phyloP scores from a whole-genome alignment of 2,797 vertebrate genomes.

The Heliangelus exortis region DNA sequence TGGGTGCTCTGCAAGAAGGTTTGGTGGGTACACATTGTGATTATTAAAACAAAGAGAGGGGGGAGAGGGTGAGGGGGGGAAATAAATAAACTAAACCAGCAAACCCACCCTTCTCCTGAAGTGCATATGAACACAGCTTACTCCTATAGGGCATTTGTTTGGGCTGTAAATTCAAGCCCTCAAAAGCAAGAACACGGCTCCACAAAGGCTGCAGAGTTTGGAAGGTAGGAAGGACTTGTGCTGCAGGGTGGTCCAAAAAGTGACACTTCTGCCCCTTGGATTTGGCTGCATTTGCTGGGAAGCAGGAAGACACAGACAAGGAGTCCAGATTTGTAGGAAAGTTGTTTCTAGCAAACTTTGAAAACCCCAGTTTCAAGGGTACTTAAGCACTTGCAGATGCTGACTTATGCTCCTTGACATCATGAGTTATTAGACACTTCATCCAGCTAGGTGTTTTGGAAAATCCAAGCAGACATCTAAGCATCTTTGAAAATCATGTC shows the following conservation, averaged over 20 bases:
- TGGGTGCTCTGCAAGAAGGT: not conserved
- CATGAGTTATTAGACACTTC: slow-evolving; percentile 12
- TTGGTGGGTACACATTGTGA: not conserved
- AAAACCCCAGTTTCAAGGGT: not conserved
- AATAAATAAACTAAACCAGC: not conserved
- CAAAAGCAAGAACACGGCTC: not conserved
- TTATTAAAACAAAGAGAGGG: not conserved
- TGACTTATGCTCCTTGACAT: slow-evolving; percentile 14
- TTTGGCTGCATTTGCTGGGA: not conserved
- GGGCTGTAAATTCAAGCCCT: not conserved
- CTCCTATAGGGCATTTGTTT: not conserved
- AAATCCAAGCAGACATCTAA: not conserved
- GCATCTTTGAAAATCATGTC: not conserved
- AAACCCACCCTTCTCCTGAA: not conserved
- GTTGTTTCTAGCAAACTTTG: not conserved
- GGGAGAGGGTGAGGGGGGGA: rapidly evolving
- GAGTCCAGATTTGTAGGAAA: not conserved
- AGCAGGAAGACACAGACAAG: not conserved
- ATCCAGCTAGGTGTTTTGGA: slow-evolving; percentile 3
- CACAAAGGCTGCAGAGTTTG: not conserved
- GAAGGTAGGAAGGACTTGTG: not conserved
- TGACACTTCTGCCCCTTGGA: not conserved
- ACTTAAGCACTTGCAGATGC: slow-evolving; percentile 29
- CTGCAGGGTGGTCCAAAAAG: not conserved
- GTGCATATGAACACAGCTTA: not conserved